These are phyloP conservation scores for Junonia oenone DNA, from an alignment of 2,888 invertebrate genomes.

Conservation along the genomic window DNA sequence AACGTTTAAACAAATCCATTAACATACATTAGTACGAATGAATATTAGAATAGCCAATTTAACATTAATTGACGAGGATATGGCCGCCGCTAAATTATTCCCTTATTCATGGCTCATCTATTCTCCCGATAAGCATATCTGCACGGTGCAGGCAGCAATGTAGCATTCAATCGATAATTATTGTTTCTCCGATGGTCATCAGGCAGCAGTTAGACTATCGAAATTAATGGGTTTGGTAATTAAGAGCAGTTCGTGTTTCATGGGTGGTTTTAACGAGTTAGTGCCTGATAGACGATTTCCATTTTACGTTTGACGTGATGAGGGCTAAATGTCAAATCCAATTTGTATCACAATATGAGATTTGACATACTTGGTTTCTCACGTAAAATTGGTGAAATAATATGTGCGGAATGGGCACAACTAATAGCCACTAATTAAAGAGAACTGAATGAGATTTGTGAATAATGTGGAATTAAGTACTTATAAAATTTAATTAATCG, in stretches of 20 bases:
- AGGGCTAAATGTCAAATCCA: too few species aligned
- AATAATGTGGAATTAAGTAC: too few species aligned
- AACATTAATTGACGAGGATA: background rate
- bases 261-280: background rate
- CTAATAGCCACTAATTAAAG: too few species aligned
- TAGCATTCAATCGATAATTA: constrained; percentile 24
- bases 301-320: too few species aligned
- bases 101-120: constrained; percentile 3
- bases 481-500: too few species aligned
- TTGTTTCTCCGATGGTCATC: constrained; percentile 19
- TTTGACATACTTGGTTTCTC: too few species aligned
- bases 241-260: constrained; percentile 2
- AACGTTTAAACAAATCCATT: too few species aligned
- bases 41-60: background rate
- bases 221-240: constrained; percentile 16
- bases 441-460: too few species aligned
- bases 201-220: constrained; percentile 12
- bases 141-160: constrained; percentile 19
- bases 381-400: too few species aligned
- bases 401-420: too few species aligned
- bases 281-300: background rate
- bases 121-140: constrained; percentile 22
- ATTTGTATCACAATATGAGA: too few species aligned
- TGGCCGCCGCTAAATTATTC: background rate
- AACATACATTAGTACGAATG: background rate